Evolutionary conservation across 2,888 invertebrate genomes (phyloP).

Genomic region (Apodemia mormo): DNA sequence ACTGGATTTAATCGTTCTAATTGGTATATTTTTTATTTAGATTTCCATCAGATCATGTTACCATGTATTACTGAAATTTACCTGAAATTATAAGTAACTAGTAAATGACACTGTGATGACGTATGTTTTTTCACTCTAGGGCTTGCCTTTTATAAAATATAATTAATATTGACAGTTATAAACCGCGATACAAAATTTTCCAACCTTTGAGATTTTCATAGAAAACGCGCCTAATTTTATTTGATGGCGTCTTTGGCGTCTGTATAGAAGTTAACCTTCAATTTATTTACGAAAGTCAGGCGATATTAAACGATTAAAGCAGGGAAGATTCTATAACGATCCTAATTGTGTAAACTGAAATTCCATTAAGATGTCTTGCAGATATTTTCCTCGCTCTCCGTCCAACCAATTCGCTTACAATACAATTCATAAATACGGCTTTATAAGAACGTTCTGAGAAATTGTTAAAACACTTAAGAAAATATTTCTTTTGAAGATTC

Average conservation of each 20-base stretch:
- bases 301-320: slow-evolving; percentile 15
- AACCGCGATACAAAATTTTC: too few relatives aligned
- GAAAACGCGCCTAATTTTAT: slow-evolving; percentile 20
- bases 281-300: slow-evolving; percentile 24
- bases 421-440: slow-evolving; percentile 8
- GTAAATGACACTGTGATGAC: too few relatives aligned
- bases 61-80: too few relatives aligned
- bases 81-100: too few relatives aligned
- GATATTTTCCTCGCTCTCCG: slow-evolving; percentile 4
- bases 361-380: slow-evolving; percentile 18
- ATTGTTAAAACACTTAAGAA: slow-evolving; percentile 7
- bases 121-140: too few relatives aligned
- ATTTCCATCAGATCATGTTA: too few relatives aligned
- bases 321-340: slow-evolving; percentile 11
- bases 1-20: too few relatives aligned
- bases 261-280: slow-evolving; percentile 14
- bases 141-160: too few relatives aligned
- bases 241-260: slow-evolving; percentile 20
- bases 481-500: slow-evolving; percentile 1
- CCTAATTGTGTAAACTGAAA: slow-evolving; percentile 19
- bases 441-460: slow-evolving; percentile 7
- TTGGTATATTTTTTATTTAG: too few relatives aligned
- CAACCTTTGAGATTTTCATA: neutral
- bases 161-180: too few relatives aligned
- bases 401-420: slow-evolving; percentile 10